phyloP scores from a whole-genome alignment of 2,113 vertebrate genomes.

The Hemibagrus wyckioides region DNA sequence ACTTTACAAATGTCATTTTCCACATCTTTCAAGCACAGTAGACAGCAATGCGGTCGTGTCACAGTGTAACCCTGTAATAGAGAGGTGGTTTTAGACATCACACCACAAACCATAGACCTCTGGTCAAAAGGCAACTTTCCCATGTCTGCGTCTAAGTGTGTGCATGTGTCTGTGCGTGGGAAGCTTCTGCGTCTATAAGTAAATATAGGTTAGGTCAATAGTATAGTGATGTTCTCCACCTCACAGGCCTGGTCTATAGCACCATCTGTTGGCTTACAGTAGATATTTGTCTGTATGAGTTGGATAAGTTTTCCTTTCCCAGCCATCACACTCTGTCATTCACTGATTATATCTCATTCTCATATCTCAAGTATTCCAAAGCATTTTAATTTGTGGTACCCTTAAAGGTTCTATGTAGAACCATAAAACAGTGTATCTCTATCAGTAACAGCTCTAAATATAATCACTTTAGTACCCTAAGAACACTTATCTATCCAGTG shows the following conservation, averaged over 20 bases:
- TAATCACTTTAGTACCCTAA: not conserved
- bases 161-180: slow-evolving; percentile 4
- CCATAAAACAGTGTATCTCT: not conserved
- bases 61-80: slow-evolving; percentile 18
- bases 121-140: slow-evolving; percentile 39
- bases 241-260: slow-evolving; percentile 14
- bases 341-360: not conserved
- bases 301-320: not conserved
- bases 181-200: slow-evolving; percentile 38
- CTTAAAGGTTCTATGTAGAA: not conserved
- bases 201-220: slow-evolving; percentile 56
- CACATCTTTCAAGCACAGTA: slow-evolving; percentile 14
- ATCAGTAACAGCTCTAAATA: not conserved
- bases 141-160: slow-evolving; percentile 23
- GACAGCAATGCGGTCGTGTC: slow-evolving; percentile 32
- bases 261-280: slow-evolving; percentile 47
- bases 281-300: not conserved
- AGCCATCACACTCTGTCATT: not conserved
- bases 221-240: slow-evolving; percentile 8
- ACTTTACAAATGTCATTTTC: slow-evolving; percentile 41
- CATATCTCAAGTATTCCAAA: not conserved
- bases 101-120: slow-evolving; percentile 36
- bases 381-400: not conserved
- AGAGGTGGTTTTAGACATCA: slow-evolving; percentile 39
- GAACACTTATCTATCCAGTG: not conserved